These are phyloP conservation scores for Melikaiella ostensackeni DNA, from an alignment of 2,888 invertebrate genomes.

Conservation along the genomic window DNA sequence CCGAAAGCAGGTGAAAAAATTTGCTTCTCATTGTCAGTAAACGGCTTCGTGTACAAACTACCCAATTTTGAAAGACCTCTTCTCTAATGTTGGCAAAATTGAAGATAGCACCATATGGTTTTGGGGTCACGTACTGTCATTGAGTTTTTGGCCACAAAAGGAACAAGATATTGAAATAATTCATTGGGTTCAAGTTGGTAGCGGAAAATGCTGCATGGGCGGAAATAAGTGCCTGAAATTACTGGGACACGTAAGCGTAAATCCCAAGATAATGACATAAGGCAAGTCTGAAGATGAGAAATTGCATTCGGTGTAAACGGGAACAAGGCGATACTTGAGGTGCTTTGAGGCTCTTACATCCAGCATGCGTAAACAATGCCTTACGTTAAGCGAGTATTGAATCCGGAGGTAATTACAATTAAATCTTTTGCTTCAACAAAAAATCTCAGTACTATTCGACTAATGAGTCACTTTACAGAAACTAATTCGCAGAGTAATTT, in stretches of 20 bases:
- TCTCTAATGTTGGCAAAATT: too few species aligned
- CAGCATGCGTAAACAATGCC: constrained; percentile 22
- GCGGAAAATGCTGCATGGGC: not conserved
- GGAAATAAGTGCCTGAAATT: not conserved
- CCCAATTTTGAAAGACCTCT: too few species aligned
- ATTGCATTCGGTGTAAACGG: not conserved
- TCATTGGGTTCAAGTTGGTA: too few species aligned
- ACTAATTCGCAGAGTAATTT: constrained; percentile 20
- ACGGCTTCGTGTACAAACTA: too few species aligned
- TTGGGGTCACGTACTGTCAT: too few species aligned
- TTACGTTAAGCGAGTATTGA: constrained; percentile 6
- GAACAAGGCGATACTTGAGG: not conserved
- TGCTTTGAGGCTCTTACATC: constrained; percentile 14
- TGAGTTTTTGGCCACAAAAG: too few species aligned
- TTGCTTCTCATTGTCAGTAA: too few species aligned
- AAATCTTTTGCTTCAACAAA: not conserved
- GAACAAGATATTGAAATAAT: too few species aligned
- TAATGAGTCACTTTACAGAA: constrained; percentile 23
- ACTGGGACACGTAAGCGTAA: not conserved
- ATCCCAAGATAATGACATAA: not conserved
- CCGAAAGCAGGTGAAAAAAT: too few species aligned
- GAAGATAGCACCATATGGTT: too few species aligned
- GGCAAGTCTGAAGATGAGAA: not conserved
- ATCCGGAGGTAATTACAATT: constrained; percentile 17
- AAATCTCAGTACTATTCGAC: constrained; percentile 4